Percentiles rank a stretch among this genome's conserved stretches.
These are phyloP conservation scores for Apus apus DNA, from an alignment of 2,113 vertebrate species.

Conservation along the genomic window DNA sequence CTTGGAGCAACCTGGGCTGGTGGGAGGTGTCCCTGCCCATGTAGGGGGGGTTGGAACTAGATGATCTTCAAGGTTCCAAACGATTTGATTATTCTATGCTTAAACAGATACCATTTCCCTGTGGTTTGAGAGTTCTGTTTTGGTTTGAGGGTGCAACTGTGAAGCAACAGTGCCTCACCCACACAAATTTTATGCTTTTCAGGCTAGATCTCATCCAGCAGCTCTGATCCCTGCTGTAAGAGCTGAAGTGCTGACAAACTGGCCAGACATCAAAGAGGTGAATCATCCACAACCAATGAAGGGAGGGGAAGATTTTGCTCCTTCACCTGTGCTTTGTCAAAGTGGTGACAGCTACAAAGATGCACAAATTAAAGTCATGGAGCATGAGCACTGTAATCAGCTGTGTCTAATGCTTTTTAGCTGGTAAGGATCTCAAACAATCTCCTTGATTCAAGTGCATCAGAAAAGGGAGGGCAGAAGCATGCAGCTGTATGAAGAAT, in stretches of 20 bases:
- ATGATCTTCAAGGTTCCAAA: no score
- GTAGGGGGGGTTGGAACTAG: no score
- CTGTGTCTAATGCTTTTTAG: not conserved
- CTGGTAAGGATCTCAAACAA: not conserved
- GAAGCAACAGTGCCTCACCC: not conserved
- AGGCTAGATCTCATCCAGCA: not conserved
- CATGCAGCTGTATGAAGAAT: not conserved
- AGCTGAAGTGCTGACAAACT: not conserved
- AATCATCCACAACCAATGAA: not conserved
- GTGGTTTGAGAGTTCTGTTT: not conserved
- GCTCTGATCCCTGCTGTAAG: not conserved
- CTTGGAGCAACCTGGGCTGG: no score
- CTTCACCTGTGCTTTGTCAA: not conserved
- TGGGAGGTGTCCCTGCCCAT: no score
- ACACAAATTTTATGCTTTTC: constrained; percentile 16
- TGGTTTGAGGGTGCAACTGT: not conserved
- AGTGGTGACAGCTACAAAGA: rapidly evolving
- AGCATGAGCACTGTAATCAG: not conserved
- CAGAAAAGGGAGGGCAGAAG: not conserved
- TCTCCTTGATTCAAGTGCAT: not conserved
- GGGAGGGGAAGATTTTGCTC: not conserved
- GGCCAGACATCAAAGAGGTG: constrained; percentile 8
- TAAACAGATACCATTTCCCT: not conserved
- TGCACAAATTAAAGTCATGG: rapidly evolving
- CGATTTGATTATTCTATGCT: no score